Conservation (phyloP, 2,888 invertebrate genomes). For the Euproctis similis region DNA sequence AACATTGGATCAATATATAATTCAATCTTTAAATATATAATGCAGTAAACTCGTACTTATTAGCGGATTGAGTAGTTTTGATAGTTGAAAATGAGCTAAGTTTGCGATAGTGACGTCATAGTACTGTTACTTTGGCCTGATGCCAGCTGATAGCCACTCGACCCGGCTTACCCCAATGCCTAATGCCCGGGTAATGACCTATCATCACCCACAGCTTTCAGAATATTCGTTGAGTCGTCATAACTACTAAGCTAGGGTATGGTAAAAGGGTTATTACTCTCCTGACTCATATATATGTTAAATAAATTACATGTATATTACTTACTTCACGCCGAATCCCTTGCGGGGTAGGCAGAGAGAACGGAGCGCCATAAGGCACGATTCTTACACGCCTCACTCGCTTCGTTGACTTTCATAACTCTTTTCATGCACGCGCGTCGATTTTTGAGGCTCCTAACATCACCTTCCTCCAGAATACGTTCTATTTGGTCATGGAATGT, state of each 20-base stretch:
- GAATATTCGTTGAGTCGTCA: conserved; percentile 20
- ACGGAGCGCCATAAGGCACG: too few relatives aligned
- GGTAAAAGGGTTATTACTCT: conserved; percentile 15
- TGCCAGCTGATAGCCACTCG: conserved; percentile 65
- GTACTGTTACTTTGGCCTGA: conserved; percentile 53
- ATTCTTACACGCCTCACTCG: too few relatives aligned
- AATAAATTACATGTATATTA: too few relatives aligned
- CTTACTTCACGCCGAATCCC: too few relatives aligned
- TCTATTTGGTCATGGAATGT: too few relatives aligned
- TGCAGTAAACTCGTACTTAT: conserved; percentile 7
- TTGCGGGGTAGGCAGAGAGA: too few relatives aligned
- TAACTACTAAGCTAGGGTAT: conserved; percentile 19
- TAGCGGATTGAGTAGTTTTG: conserved; percentile 17
- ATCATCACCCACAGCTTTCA: conserved; percentile 42
- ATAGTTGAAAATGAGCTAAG: conserved; percentile 10
- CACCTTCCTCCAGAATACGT: too few relatives aligned
- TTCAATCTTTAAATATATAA: too few relatives aligned
- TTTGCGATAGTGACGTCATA: conserved; percentile 44
- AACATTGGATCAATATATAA: too few relatives aligned
- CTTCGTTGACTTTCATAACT: too few relatives aligned
- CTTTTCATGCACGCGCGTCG: too few relatives aligned
- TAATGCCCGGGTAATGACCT: conserved; percentile 63
- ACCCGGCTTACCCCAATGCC: conserved; percentile 45
- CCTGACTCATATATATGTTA: conserved; percentile 12
- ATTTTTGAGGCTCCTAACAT: too few relatives aligned